Evolutionary conservation across 2,797 vertebrate species (phyloP).

Genomic region (Lacerta bilineata): DNA sequence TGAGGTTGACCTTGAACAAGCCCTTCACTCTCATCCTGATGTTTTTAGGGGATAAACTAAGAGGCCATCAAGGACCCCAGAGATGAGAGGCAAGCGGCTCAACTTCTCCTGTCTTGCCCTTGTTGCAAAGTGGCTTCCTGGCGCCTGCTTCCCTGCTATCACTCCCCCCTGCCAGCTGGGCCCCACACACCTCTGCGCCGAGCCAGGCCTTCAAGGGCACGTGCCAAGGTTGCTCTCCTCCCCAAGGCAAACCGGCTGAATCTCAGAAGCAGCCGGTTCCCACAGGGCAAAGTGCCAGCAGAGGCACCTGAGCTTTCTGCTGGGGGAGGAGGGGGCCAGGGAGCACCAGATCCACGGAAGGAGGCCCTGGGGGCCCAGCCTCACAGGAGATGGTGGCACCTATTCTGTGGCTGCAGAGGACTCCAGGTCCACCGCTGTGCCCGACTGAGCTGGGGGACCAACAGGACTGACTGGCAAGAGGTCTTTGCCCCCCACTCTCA

Average conservation of each 20-base stretch:
- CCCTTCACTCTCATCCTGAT: background rate
- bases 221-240: background rate
- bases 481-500: background rate
- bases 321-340: background rate
- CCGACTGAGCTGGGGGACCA: background rate
- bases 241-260: background rate
- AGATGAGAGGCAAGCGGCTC: slow-evolving; percentile 1
- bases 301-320: background rate
- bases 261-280: background rate
- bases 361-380: background rate
- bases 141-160: no score
- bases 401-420: no score
- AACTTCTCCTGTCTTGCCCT: slow-evolving; percentile 53
- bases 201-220: background rate
- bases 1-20: background rate
- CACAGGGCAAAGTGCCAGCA: background rate
- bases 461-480: background rate
- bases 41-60: background rate
- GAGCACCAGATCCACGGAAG: background rate
- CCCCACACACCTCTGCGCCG: no score
- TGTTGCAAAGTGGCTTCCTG: slow-evolving; percentile 20
- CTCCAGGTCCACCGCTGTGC: no score
- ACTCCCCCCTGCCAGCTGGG: no score
- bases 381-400: no score
- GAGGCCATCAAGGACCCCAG: slow-evolving; percentile 16